Conservation (phyloP, 2,888 invertebrate genomes). For the Willowsia nigromaculata region DNA sequence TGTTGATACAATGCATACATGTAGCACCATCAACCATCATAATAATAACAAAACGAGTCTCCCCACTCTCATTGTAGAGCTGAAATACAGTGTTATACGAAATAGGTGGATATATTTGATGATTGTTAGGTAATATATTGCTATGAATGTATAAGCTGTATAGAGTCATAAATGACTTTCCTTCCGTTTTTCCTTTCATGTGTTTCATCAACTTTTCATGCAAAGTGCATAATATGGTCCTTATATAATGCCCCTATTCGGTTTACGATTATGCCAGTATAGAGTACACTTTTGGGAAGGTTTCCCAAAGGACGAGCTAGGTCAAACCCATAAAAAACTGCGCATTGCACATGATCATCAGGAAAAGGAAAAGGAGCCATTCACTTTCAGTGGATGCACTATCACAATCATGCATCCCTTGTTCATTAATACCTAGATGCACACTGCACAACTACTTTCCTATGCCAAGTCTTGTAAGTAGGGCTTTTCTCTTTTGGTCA, state of each 20-base stretch:
- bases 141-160: neutral
- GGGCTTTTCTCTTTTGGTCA: neutral
- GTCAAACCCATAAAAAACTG: slow-evolving; percentile 45
- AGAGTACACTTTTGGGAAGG: neutral
- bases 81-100: neutral
- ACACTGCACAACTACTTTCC: neutral
- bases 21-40: neutral
- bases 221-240: neutral
- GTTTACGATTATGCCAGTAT: neutral
- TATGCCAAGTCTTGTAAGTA: neutral
- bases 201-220: slow-evolving; percentile 4
- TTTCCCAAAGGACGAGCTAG: slow-evolving; percentile 45
- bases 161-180: slow-evolving; percentile 12
- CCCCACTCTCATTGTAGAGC: neutral
- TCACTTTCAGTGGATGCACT: neutral
- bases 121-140: neutral
- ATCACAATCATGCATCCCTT: neutral
- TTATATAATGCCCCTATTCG: neutral
- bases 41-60: neutral
- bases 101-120: neutral
- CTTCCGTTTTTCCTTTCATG: slow-evolving; percentile 12
- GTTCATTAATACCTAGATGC: slow-evolving; percentile 40
- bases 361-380: neutral
- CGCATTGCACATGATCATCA: slow-evolving; percentile 41
- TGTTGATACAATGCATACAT: slow-evolving; percentile 3